A percentile compares a stretch with the other conserved stretches of the same genome.
These are phyloP conservation scores for Parotocinclus haroldoi DNA, from an alignment of 2,797 vertebrate genomes.

Conservation along the genomic window DNA sequence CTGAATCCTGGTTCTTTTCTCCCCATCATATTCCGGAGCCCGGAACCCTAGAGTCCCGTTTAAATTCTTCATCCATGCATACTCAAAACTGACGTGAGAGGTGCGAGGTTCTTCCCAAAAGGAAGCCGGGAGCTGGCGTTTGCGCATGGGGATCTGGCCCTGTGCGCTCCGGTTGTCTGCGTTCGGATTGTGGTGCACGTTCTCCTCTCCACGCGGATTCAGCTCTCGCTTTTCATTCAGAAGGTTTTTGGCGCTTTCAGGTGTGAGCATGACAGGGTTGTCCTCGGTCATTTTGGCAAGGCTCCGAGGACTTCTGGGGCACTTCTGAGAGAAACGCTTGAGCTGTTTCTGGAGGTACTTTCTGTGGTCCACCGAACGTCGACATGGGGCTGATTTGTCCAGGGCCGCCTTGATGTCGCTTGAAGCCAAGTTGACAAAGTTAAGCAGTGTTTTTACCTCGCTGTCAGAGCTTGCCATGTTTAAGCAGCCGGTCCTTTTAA, in stretches of 20 bases:
- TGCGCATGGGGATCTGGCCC: slow-evolving; percentile 91
- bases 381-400: slow-evolving; percentile 95
- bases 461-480: slow-evolving; percentile 90
- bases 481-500: slow-evolving; percentile 6
- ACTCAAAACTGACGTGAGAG: slow-evolving; percentile 59
- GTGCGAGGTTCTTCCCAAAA: slow-evolving; percentile 96
- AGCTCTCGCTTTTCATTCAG: slow-evolving; percentile 55
- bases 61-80: slow-evolving; percentile 57
- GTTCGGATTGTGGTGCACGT: slow-evolving; percentile 40
- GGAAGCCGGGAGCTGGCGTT: slow-evolving; percentile 92
- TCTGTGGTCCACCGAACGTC: slow-evolving; percentile 94
- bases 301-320: slow-evolving; percentile 82
- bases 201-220: slow-evolving; percentile 49
- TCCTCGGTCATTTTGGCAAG: slow-evolving; percentile 66
- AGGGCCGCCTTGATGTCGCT: slow-evolving; percentile 97
- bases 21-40: slow-evolving; percentile 38
- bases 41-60: slow-evolving; percentile 41
- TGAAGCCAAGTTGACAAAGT: slow-evolving; percentile 96
- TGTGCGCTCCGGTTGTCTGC: slow-evolving; percentile 48
- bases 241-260: slow-evolving; percentile 41
- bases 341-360: slow-evolving; percentile 98
- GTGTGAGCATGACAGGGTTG: slow-evolving; percentile 40
- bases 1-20: slow-evolving; percentile 55
- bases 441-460: slow-evolving; percentile 94
- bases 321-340: slow-evolving; percentile 94